These are phyloP conservation scores for Acrobasis consociella DNA, from an alignment of 2,888 invertebrate species.

Conservation along the genomic window DNA sequence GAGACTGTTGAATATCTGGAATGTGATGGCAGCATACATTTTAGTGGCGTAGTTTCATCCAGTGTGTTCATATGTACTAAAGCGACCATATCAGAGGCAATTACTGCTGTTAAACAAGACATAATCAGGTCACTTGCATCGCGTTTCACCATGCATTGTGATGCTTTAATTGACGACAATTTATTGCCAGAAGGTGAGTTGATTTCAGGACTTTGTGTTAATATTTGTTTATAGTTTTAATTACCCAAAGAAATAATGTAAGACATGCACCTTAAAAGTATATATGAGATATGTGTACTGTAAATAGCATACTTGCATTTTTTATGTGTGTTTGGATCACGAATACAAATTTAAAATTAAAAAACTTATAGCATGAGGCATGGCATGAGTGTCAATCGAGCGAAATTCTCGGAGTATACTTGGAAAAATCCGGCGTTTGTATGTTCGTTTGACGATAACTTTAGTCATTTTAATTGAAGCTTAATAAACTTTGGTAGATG, in stretches of 20 bases:
- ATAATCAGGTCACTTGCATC: constrained; percentile 92
- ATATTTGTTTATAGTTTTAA: not conserved
- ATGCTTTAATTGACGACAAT: constrained; percentile 93
- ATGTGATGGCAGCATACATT: constrained; percentile 86
- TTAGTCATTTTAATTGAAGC: too few species aligned
- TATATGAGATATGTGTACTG: too few species aligned
- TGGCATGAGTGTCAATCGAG: too few species aligned
- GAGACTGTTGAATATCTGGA: constrained; percentile 78
- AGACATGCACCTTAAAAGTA: not conserved
- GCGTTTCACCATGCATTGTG: constrained; percentile 95
- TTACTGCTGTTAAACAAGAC: constrained; percentile 90
- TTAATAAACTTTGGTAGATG: too few species aligned
- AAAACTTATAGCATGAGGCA: too few species aligned
- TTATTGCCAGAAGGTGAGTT: constrained; percentile 85
- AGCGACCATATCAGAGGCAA: constrained; percentile 88
- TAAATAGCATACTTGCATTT: too few species aligned
- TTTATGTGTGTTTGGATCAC: too few species aligned
- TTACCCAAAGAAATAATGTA: not conserved
- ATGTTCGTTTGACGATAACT: too few species aligned
- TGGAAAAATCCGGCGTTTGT: too few species aligned
- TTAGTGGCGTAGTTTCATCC: constrained; percentile 88
- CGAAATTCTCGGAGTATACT: too few species aligned
- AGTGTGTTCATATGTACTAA: constrained; percentile 91
- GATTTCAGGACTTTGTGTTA: too few species aligned
- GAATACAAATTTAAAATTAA: too few species aligned